Evolutionary conservation across 2,888 invertebrate genomes (phyloP).

Genomic region (Cosmorhoe ocellata): DNA sequence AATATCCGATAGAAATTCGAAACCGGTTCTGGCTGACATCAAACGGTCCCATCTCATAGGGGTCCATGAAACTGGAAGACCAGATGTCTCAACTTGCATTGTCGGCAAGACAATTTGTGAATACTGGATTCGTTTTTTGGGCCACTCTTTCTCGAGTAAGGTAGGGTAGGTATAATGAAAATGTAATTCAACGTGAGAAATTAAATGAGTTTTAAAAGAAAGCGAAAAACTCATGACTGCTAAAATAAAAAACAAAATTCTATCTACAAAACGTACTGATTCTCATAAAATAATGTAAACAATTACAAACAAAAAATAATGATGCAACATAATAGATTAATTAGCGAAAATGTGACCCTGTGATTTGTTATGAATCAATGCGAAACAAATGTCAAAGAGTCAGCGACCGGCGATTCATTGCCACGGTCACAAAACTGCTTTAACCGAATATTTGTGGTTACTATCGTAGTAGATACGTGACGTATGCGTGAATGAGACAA

Average conservation of each 20-base stretch:
- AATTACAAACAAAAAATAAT: constrained; percentile 18
- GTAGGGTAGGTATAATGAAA: not conserved
- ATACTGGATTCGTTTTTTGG: not conserved
- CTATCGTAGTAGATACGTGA: constrained; percentile 72
- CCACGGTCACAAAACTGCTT: constrained; percentile 67
- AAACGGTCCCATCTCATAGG: constrained; percentile 45
- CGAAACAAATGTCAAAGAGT: constrained; percentile 48
- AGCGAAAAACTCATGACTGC: too few species aligned
- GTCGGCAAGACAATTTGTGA: not conserved
- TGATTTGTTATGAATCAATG: constrained; percentile 36
- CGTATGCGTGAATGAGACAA: constrained; percentile 76
- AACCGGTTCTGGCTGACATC: constrained; percentile 58
- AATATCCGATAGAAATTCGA: constrained; percentile 73
- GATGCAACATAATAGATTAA: constrained; percentile 27
- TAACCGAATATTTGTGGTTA: constrained; percentile 74
- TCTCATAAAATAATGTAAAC: too few species aligned
- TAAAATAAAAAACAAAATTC: too few species aligned
- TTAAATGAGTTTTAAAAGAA: too few species aligned
- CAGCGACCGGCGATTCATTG: constrained; percentile 59
- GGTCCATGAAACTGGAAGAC: constrained; percentile 15
- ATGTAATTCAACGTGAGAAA: too few species aligned
- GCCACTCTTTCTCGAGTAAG: not conserved
- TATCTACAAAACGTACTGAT: too few species aligned
- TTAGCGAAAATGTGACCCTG: constrained; percentile 27
- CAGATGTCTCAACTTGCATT: not conserved